Percentiles rank a stretch among this genome's conserved stretches.
phyloP scores from a whole-genome alignment of 2,797 vertebrate genomes.

The Calcarius lapponicus region DNA sequence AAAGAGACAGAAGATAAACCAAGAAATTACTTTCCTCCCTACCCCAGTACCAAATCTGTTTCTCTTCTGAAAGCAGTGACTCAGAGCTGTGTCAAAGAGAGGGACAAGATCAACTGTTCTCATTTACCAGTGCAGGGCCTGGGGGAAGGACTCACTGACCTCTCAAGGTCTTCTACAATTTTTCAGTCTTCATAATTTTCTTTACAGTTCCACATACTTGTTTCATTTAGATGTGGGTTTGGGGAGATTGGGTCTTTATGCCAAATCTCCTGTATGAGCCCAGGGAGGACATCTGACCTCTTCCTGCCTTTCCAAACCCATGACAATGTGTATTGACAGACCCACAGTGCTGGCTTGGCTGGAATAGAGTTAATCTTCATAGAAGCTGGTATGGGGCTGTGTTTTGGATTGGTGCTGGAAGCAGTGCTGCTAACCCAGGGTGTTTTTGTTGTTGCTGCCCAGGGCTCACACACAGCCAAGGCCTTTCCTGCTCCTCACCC shows the following conservation, averaged over 20 bases:
- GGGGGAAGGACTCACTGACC: neutral
- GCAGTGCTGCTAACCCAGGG: neutral
- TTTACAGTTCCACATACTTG: neutral
- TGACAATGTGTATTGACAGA: neutral
- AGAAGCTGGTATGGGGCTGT: neutral
- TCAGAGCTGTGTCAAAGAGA: neutral
- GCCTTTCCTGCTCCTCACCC: neutral
- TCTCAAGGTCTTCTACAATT: neutral
- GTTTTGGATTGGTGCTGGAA: neutral
- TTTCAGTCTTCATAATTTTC: neutral
- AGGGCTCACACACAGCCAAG: neutral
- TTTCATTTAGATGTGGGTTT: neutral
- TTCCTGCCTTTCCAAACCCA: neutral
- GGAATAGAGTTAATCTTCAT: neutral
- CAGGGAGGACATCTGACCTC: neutral
- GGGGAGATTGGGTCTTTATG: neutral
- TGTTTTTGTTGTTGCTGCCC: neutral
- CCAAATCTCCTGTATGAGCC: neutral
- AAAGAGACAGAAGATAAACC: neutral
- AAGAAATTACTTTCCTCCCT: neutral
- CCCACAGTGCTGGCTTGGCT: neutral
- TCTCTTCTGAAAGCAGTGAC: neutral
- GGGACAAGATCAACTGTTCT: neutral
- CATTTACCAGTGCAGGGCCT: neutral
- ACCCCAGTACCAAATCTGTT: neutral